A percentile compares a stretch with the other conserved stretches of the same genome.
phyloP scores from a whole-genome alignment of 2,797 vertebrate genomes.

The Mormyrops boulengeri region DNA sequence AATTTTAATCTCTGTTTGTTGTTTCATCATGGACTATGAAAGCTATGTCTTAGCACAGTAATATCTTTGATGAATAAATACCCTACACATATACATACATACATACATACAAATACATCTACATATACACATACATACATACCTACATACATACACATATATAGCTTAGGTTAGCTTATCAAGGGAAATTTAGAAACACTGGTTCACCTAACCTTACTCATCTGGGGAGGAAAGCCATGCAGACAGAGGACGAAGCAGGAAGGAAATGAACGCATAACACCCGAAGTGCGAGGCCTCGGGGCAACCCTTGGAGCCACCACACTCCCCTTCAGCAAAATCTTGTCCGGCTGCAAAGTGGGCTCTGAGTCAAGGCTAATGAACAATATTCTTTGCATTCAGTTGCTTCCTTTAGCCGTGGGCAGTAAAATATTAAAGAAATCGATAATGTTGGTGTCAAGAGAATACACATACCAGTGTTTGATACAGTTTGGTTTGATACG shows the following conservation, averaged over 20 bases:
- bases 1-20: no score
- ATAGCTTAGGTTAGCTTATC: background rate
- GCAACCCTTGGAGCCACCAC: no score
- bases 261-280: background rate
- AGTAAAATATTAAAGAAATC: conserved; percentile 9
- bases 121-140: no score
- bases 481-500: background rate
- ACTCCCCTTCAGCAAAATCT: background rate
- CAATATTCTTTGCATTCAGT: background rate
- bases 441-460: background rate
- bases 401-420: background rate
- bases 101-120: no score
- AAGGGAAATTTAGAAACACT: background rate
- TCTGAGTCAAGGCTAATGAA: background rate
- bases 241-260: background rate
- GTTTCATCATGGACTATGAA: no score
- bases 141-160: background rate
- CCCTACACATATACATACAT: no score
- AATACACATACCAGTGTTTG: background rate
- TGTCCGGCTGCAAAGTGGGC: background rate
- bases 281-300: background rate
- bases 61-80: no score
- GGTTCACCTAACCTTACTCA: background rate
- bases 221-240: background rate
- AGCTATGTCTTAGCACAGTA: no score